Evolutionary conservation across 2,113 vertebrate genomes (phyloP).

Genomic region (Pantherophis guttatus): DNA sequence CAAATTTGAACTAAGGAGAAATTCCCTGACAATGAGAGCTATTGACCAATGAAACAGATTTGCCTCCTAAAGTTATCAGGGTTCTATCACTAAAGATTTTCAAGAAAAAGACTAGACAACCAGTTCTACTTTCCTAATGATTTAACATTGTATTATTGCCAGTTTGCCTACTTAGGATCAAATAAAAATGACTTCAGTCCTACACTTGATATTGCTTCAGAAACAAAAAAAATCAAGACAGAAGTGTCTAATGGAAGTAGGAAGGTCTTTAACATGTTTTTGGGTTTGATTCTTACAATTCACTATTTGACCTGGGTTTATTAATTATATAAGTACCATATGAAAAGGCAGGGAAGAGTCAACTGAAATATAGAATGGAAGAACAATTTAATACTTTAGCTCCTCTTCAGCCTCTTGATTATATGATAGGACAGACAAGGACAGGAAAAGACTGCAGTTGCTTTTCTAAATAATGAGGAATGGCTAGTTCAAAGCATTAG

Average conservation of each 20-base stretch:
- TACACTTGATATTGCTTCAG: not conserved
- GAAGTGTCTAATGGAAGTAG: not conserved
- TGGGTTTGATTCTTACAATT: not conserved
- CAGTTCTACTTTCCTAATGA: not conserved
- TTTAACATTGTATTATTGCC: not conserved
- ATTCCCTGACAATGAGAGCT: not conserved
- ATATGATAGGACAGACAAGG: not conserved
- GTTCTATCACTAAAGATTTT: not conserved
- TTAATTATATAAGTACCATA: not conserved
- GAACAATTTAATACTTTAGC: not conserved
- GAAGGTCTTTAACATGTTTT: not conserved
- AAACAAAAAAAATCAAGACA: not conserved
- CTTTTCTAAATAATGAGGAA: not conserved
- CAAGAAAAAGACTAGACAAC: not conserved
- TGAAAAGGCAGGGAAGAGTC: not conserved
- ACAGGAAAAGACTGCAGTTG: not conserved
- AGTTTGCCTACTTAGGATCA: not conserved
- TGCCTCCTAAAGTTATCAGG: not conserved
- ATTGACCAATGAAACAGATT: not conserved
- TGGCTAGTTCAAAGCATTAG: not conserved
- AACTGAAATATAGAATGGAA: not conserved
- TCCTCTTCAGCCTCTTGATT: not conserved
- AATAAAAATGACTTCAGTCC: not conserved
- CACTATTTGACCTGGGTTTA: not conserved
- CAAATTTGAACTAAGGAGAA: not conserved